Evolutionary conservation across 2,113 vertebrate species (phyloP).

Genomic region (Sarotherodon lohbergeri): DNA sequence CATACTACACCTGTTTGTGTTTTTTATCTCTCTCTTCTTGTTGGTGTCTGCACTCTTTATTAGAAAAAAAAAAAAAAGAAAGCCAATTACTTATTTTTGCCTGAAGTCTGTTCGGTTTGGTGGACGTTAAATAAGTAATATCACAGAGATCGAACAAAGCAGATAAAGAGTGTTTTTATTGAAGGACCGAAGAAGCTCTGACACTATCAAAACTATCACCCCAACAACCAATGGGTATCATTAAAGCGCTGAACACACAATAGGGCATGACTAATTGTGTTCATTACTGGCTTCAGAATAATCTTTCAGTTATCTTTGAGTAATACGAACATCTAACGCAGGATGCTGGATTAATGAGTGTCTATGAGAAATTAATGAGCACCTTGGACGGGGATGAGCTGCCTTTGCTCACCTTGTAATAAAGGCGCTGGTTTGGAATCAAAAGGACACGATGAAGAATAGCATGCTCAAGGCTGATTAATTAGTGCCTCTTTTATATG

Average conservation of each 20-base stretch:
- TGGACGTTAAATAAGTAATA: not conserved
- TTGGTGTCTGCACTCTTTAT: not conserved
- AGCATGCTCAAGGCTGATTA: slow-evolving; percentile 14
- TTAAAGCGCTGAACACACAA: not conserved
- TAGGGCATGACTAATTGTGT: not conserved
- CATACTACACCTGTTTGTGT: not conserved
- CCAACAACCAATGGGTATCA: not conserved
- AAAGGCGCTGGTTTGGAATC: slow-evolving; percentile 34
- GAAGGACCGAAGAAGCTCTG: not conserved
- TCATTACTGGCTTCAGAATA: not conserved
- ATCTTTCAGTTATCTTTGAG: slow-evolving; percentile 9
- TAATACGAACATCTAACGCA: not conserved
- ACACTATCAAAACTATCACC: not conserved
- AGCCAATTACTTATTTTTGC: not conserved
- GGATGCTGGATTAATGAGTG: slow-evolving; percentile 17
- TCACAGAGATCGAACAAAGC: not conserved
- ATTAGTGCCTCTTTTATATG: slow-evolving; percentile 30
- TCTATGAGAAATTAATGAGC: slow-evolving; percentile 33
- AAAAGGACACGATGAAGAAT: slow-evolving; percentile 22
- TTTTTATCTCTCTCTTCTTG: not conserved
- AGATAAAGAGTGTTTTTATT: not conserved
- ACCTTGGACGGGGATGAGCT: not conserved
- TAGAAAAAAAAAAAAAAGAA: not conserved
- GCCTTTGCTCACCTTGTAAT: slow-evolving; percentile 33
- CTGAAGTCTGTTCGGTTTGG: not conserved